Evolutionary conservation across 1,140 invertebrate genomes (phyloP).

Genomic region (Ganaspis sp.): DNA sequence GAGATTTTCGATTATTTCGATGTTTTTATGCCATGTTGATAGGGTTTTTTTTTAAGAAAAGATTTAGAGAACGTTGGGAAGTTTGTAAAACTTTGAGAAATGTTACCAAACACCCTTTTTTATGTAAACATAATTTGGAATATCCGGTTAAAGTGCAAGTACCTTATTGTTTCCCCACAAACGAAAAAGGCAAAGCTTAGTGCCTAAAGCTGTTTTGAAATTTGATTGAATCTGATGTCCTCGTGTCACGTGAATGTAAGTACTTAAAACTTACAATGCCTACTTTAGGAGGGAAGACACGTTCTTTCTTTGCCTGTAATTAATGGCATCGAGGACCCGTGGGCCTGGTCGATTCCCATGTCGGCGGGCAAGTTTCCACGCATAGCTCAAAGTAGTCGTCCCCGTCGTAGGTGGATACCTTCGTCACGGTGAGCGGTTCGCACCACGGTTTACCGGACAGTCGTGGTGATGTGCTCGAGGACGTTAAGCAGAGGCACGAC

Average conservation of each 20-base stretch:
- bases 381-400: constrained; percentile 54
- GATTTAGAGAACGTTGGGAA: too few species aligned
- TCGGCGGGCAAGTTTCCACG: constrained; percentile 58
- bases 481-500: constrained; percentile 52
- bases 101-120: too few species aligned
- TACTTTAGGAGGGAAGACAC: background rate
- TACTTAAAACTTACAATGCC: constrained; percentile 21
- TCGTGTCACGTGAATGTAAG: background rate
- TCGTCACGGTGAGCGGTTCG: constrained; percentile 67
- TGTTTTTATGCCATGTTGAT: too few species aligned
- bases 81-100: too few species aligned
- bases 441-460: constrained; percentile 67
- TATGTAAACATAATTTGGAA: too few species aligned
- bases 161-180: too few species aligned
- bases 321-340: constrained; percentile 47
- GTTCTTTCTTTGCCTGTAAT: constrained; percentile 38
- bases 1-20: too few species aligned
- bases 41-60: too few species aligned
- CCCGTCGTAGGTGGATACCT: constrained; percentile 67
- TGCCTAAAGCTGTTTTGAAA: background rate
- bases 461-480: constrained; percentile 59
- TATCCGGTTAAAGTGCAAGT: too few species aligned
- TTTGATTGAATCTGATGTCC: background rate
- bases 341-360: constrained; percentile 62
- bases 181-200: too few species aligned